Percentiles rank a stretch among this genome's conserved stretches.
Evolutionary conservation across 2,888 invertebrate species (phyloP).

Genomic region (Rhimphoctona megacephalus): DNA sequence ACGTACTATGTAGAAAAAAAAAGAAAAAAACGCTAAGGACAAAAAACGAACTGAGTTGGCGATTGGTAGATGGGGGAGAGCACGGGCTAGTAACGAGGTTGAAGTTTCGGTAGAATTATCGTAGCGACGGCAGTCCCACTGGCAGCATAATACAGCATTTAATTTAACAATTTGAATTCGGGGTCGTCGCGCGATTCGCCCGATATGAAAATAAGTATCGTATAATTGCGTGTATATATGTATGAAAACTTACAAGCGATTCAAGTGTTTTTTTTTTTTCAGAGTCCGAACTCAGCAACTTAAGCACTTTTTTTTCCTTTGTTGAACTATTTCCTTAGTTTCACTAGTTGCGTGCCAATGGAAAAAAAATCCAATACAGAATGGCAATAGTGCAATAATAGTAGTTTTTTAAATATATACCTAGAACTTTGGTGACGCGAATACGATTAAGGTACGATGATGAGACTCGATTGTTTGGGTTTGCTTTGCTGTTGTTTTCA

Average conservation of each 20-base stretch:
- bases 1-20: not conserved
- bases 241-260: not conserved
- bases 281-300: not conserved
- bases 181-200: not conserved
- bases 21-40: not conserved
- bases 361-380: not conserved
- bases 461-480: conserved; percentile 8
- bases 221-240: not conserved
- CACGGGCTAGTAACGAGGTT: not conserved
- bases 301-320: not conserved
- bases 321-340: not conserved
- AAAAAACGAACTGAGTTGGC: not conserved
- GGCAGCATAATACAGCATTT: conserved; percentile 11
- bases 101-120: not conserved
- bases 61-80: not conserved
- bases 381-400: not conserved
- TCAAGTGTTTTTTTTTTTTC: not conserved
- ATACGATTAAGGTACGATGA: conserved; percentile 21
- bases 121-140: not conserved
- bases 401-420: not conserved
- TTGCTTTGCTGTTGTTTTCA: not conserved
- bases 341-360: not conserved
- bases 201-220: not conserved
- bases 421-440: conserved; percentile 25
- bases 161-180: not conserved